Evolutionary conservation across 2,888 invertebrate genomes (phyloP), one percentile per base, ranked within the genome.

Genomic region (Heliconius cydno): DNA sequence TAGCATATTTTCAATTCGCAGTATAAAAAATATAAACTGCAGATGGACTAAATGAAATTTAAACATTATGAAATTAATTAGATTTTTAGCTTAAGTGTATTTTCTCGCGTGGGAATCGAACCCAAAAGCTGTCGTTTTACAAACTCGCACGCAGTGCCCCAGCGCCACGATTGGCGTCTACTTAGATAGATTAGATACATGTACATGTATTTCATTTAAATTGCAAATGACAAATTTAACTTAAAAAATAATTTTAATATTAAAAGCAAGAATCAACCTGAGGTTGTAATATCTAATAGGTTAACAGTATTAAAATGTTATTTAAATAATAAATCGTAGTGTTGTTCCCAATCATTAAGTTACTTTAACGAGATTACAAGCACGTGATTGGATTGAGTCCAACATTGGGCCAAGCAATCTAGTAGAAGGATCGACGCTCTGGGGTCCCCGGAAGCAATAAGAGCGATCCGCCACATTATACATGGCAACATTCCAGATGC

Each of bases 401-500:
- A 86, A 83, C 78, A 78, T 79, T 77, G 80, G 71, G 66, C 78
- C 79, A 81, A 80, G 77, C 74, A 79, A 83, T 81, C 76, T 70
- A 76, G 38, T 74, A 65, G 73, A 82, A 77, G 80, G 80, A 81
- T 80, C 67, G 83, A 68, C 79, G 78, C 77, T 82, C 82, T 80
- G 82, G 79, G 75, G 83, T 82, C 84, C 83, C 83, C 86, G 90
- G 89, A 91, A 90, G 89, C 88, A 89, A 90, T 90, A 89, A 89
- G 88, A 85, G 86, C 85, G 85, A 89, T 85, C 88, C 87, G 85
- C 87, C 84, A 86, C 87, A 89, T 88, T 89, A 88, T 88, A 88
- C 86, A 87, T 91, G 92, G 92, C 91, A 87, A 52, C 80, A 79
- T 82, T 88, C 92, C 92, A 92, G 88, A 79, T 78, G 78, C 72